Base-by-base conservation (phyloP, 2,888 invertebrate genomes). In the Drosophila conformis region DNA sequence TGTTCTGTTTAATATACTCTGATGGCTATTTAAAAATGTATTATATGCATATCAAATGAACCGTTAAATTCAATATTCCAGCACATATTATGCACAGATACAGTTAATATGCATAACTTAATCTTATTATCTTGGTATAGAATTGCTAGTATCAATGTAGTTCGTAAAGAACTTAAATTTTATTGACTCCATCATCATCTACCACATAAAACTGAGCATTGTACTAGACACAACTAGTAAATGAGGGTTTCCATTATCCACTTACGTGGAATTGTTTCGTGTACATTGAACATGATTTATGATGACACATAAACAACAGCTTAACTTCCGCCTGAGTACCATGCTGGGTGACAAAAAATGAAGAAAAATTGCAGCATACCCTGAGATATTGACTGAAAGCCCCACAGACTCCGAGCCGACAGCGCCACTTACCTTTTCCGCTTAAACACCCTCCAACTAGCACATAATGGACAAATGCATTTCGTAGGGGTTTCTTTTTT, bases 271-370 rank as follows among this genome's bases (percentile, higher is more conserved):
- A 85, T 86, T 86, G 90, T 87, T 88, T 90, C 89, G 74, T 87
- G 84, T 87, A 78, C 89, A 90, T 76, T 87, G 87, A 87, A 89
- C 87, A 87, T 89, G 89, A 89, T 89, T 90, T 89, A 89, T 88
- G 87, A 75, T 80, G 87, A 88, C 89, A 87, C 89, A 88, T 89
- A 82, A 88, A 90, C 91, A 87, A 90, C 77, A 89, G 89, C 83
- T 87, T 89, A 90, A 88, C 87, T 84, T 88, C 89, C 91, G 78
- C 69, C 68, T 78, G 89, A 80, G 89, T 76, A 83, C 68, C 75
- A 82, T 57, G 65, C 36, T 58, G 48, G 53, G 66, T 69, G 72
- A 73, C 73, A 76, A 73, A 79, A 82, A 88, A 87, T 83, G 84
- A 87, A 87, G 87, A 87, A 90, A 87, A 87, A 87, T 90, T 80